Percentiles rank a stretch among this genome's conserved stretches.
Conservation (phyloP, 2,797 vertebrate genomes). For the Pantherophis vulpinus region DNA sequence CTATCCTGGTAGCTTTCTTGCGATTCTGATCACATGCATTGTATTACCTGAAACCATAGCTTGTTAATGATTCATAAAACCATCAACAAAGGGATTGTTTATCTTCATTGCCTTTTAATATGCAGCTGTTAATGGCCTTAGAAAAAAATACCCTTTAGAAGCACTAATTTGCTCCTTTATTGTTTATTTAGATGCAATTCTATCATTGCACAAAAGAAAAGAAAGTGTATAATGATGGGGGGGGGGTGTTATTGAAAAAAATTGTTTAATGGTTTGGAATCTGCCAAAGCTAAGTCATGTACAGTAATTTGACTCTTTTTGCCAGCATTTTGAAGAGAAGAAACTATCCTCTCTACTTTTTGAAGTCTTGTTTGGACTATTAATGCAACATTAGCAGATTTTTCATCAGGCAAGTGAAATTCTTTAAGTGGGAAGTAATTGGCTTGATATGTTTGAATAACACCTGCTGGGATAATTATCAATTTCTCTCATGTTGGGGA, state of each 20-base stretch:
- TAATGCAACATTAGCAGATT: conserved; percentile 23
- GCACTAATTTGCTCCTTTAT: not conserved
- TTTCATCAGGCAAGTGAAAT: conserved; percentile 18
- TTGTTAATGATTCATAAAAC: not conserved
- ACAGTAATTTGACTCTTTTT: not conserved
- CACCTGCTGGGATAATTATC: conserved; percentile 36
- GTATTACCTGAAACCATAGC: not conserved
- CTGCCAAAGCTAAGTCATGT: not conserved
- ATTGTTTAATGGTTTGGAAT: not conserved
- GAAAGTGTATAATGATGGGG: not conserved
- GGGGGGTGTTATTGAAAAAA: not conserved
- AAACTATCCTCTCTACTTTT: not conserved
- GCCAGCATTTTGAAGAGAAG: not conserved
- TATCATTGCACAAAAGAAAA: not conserved
- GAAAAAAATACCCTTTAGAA: not conserved
- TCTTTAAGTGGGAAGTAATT: conserved; percentile 29
- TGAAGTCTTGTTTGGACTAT: conserved; percentile 6
- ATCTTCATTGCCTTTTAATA: not conserved
- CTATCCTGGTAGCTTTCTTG: not conserved
- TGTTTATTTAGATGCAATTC: not conserved
- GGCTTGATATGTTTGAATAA: conserved; percentile 31
- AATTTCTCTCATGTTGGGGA: not conserved
- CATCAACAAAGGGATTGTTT: not conserved
- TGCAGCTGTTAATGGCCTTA: not conserved
- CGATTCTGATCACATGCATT: not conserved